A percentile compares a stretch with the other conserved stretches of the same genome.
Conservation (phyloP, 2,797 vertebrate genomes). For the Hafferia zeledoni region DNA sequence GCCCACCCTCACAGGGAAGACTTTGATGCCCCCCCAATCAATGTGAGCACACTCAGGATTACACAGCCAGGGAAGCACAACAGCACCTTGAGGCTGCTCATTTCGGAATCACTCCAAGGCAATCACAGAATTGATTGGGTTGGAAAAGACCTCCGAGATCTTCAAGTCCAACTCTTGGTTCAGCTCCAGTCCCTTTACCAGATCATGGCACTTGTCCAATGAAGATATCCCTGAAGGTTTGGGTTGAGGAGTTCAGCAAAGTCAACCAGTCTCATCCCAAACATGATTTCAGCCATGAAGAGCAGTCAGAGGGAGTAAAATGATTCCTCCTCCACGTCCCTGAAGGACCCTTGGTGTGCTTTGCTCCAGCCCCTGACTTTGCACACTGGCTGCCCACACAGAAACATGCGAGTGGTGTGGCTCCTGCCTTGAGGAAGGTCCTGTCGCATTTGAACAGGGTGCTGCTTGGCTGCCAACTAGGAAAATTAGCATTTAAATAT, state of each 20-base stretch:
- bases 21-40: not conserved
- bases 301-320: not conserved
- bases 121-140: no score
- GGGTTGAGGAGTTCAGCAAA: not conserved
- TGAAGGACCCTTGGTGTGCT: not conserved
- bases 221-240: not conserved
- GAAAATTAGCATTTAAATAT: conserved; percentile 78
- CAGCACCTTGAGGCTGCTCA: not conserved
- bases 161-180: no score
- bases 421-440: conserved; percentile 10
- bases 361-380: conserved; percentile 21
- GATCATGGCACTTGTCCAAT: no score
- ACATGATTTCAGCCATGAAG: not conserved
- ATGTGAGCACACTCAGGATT: fast-evolving
- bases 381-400: not conserved
- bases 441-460: conserved; percentile 59
- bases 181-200: no score
- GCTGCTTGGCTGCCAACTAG: not conserved
- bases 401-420: conserved; percentile 56
- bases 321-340: not conserved
- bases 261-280: not conserved
- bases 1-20: not conserved
- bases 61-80: not conserved
- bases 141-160: no score
- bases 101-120: not conserved